phyloP scores from a whole-genome alignment of 2,888 invertebrate genomes.

The Lasius platythorax region DNA sequence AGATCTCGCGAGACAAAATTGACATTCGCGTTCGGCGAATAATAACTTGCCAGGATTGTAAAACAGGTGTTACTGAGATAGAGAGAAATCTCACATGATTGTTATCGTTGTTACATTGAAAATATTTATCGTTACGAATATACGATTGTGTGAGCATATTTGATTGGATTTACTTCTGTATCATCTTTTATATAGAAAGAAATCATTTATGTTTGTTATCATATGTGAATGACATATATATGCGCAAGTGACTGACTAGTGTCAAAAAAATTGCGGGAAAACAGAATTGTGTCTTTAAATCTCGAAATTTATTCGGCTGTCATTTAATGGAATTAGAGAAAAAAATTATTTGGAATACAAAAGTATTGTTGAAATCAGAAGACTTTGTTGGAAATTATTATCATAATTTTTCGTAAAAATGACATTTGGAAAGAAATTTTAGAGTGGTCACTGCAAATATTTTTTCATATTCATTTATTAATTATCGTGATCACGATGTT shows the following conservation, averaged over 20 bases:
- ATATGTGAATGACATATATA: not conserved
- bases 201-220: not conserved
- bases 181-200: not conserved
- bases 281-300: not conserved
- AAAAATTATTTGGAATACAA: constrained; percentile 1
- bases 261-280: not conserved
- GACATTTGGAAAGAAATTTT: not conserved
- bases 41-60: not conserved
- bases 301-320: not conserved
- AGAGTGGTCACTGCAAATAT: not conserved
- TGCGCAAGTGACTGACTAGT: not conserved
- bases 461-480: not conserved
- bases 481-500: not conserved
- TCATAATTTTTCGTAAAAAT: not conserved
- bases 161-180: not conserved
- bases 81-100: not conserved
- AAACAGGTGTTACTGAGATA: not conserved
- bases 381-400: not conserved
- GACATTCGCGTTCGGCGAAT: not conserved
- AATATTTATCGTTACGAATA: constrained; percentile 2
- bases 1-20: constrained; percentile 1
- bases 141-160: not conserved
- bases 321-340: not conserved
- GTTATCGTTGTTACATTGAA: not conserved
- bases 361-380: not conserved